Conservation (phyloP, 2,888 invertebrate species). For the Carpatolechia fugitivella region DNA sequence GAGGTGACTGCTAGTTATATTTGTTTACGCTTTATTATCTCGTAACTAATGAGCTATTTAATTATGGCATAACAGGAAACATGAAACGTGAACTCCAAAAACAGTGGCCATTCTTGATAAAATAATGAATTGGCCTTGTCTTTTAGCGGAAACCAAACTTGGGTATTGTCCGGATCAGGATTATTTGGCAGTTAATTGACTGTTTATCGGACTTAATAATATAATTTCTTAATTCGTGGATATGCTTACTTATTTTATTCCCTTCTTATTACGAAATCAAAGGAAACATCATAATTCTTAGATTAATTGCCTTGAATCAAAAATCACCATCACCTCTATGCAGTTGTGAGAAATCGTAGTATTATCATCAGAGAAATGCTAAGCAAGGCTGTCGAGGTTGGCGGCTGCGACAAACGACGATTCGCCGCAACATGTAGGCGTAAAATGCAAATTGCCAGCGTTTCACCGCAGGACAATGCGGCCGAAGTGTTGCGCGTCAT, state of each 20-base stretch:
- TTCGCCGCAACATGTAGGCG: conserved; percentile 49
- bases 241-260: too few species aligned
- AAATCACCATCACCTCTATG: too few species aligned
- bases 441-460: conserved; percentile 68
- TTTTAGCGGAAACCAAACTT: not conserved
- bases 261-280: too few species aligned
- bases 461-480: conserved; percentile 73
- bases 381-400: conserved; percentile 36
- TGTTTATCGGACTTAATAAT: too few species aligned
- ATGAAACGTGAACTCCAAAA: conserved; percentile 23
- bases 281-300: too few species aligned
- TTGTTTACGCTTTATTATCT: conserved; percentile 49
- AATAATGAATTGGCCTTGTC: not conserved
- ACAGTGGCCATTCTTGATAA: not conserved
- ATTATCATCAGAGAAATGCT: conserved; percentile 45
- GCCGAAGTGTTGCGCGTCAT: conserved; percentile 67
- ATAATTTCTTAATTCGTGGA: too few species aligned
- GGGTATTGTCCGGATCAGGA: not conserved
- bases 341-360: too few species aligned
- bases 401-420: conserved; percentile 28
- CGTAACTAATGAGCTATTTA: conserved; percentile 42
- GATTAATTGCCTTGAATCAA: too few species aligned
- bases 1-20: conserved; percentile 46
- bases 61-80: conserved; percentile 34
- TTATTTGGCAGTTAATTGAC: too few species aligned